Evolutionary conservation across 2,888 invertebrate genomes (phyloP).

Genomic region (Halictus ligatus): DNA sequence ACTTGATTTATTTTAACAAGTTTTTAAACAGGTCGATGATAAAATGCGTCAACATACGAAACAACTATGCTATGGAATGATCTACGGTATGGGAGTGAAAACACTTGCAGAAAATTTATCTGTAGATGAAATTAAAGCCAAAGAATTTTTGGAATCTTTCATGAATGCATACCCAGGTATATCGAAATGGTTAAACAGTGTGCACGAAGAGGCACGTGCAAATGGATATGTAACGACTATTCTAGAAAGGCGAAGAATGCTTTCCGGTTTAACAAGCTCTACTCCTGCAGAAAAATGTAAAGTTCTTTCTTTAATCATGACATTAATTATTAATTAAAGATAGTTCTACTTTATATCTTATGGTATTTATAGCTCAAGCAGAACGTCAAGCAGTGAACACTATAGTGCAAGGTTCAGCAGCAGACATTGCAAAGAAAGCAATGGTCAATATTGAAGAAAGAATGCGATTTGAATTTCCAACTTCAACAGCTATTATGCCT

Average conservation of each 20-base stretch:
- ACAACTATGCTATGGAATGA: conserved; percentile 97
- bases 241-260: conserved; percentile 90
- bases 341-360: background rate
- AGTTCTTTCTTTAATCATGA: conserved; percentile 64
- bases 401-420: conserved; percentile 97
- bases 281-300: conserved; percentile 87
- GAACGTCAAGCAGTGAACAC: conserved; percentile 99
- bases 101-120: conserved; percentile 92
- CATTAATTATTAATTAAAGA: background rate
- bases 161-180: conserved; percentile 91
- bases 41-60: conserved; percentile 94
- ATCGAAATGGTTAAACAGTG: conserved; percentile 86
- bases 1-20: conserved; percentile 10
- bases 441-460: conserved; percentile 91
- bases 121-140: conserved; percentile 92
- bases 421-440: conserved; percentile 96
- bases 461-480: conserved; percentile 84
- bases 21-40: conserved; percentile 87
- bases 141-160: conserved; percentile 92
- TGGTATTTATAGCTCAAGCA: conserved; percentile 86
- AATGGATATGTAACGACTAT: conserved; percentile 94
- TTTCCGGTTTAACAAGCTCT: conserved; percentile 90
- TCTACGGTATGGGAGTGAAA: conserved; percentile 97
- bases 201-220: conserved; percentile 88
- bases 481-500: conserved; percentile 72